Base-by-base conservation (phyloP, 2,113 vertebrate genomes). In the Ramphastos sulfuratus region DNA sequence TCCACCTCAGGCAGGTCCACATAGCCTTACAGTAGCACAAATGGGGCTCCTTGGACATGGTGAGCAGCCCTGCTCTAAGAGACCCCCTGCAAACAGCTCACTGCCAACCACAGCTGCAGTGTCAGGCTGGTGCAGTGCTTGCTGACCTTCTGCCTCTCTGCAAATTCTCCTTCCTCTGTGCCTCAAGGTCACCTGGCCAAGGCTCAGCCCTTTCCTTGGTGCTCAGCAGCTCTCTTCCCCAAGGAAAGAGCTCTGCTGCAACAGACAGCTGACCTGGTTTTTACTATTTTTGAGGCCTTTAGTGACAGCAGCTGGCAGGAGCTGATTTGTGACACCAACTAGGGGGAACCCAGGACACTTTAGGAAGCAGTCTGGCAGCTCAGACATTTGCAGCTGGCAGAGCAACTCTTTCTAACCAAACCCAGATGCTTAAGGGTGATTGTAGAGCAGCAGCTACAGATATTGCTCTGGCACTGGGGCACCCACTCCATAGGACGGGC, bases 381-480 rank as follows among this genome's bases (percentile, higher is more conserved):
- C 64, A 25, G 42, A 56, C 0, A 13, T 60, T 60, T 91, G 80
- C 48, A 78, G 76, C 39, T 80, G 87, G 64, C 93, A 84, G 72
- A 85, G 31, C 42, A 91, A 94, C 76, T 54, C 69, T 61, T 91
- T 64, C 60, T 48, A 81, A 78, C 87, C 79, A 78, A 91, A 80
- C 44, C 37, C 69, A 58, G 85, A 33, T 44, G 56, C 54, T 93
- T 33, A 23, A 19, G 33, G 82, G 85, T 81, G 91, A 87, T 60
- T 74, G 72, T 13, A 85, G 54, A 92, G 91, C 93, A 95, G 94
- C 92, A 87, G 76, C 93, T 89, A 71, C 0, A 0, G 87, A 37
- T 85, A 82, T 58, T 94, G 95, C 93, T 95, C 19, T 25, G 92
- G 80, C 87, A 92, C 23, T 61, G 91, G 76, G 89, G 69, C 54